Conservation (phyloP, 2,113 vertebrate genomes). For the Heptranchias perlo region DNA sequence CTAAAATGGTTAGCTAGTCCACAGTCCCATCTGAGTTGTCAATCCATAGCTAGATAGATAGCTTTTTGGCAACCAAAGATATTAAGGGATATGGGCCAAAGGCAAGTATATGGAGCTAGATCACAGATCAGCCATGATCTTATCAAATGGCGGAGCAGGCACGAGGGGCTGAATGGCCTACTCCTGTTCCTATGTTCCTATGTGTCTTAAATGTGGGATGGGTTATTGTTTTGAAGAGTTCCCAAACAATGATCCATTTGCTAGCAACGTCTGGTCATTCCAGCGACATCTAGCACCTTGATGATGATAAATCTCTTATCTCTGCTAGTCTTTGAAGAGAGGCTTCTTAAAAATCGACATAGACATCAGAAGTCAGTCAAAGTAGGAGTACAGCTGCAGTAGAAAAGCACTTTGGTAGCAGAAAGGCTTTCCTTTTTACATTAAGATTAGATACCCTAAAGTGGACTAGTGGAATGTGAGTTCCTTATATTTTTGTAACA, state of each 20-base stretch:
- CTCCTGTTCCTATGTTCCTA: too few species aligned
- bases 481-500: background rate
- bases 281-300: background rate
- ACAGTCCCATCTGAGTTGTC: background rate
- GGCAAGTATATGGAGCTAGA: too few species aligned
- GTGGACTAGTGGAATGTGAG: background rate
- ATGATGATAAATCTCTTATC: background rate
- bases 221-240: background rate
- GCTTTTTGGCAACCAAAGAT: too few species aligned
- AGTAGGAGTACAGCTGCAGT: background rate
- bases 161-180: too few species aligned
- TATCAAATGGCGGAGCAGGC: too few species aligned
- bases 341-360: background rate
- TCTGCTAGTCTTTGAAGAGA: background rate
- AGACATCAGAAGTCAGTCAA: background rate
- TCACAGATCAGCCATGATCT: too few species aligned
- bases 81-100: too few species aligned
- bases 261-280: background rate
- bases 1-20: background rate
- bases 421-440: background rate
- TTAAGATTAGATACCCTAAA: background rate
- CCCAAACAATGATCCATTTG: too few species aligned
- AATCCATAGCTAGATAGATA: too few species aligned
- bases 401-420: background rate
- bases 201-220: background rate